phyloP scores from a whole-genome alignment of 2,113 vertebrate species.

The Myiopsitta monachus region DNA sequence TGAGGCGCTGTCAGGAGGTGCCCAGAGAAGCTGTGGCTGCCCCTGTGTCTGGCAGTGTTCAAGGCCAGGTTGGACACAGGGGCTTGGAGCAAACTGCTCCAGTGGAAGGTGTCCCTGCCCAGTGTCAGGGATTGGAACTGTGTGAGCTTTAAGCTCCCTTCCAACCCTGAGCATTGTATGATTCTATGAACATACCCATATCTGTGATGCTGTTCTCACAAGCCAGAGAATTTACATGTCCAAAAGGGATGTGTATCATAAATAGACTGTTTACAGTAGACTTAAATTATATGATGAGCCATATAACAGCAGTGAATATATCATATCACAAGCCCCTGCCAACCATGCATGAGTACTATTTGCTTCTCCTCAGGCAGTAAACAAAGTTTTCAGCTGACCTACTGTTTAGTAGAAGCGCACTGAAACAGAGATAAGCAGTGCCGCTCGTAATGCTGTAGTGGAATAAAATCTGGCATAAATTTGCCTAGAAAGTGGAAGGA shows the following conservation, averaged over 20 bases:
- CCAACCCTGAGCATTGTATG: not conserved
- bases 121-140: not conserved
- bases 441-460: not conserved
- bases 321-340: conserved; percentile 5
- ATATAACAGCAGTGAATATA: conserved; percentile 40
- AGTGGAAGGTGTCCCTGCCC: not conserved
- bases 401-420: conserved; percentile 51
- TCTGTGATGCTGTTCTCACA: not conserved
- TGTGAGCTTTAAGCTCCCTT: not conserved
- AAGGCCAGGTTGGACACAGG: too few species aligned
- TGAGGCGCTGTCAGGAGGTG: not conserved
- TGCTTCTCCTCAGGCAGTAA: conserved; percentile 34
- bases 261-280: conserved; percentile 53
- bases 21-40: too few species aligned
- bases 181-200: not conserved
- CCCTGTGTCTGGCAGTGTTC: too few species aligned
- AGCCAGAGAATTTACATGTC: conserved; percentile 45
- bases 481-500: conserved; percentile 56
- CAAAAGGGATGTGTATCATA: conserved; percentile 33
- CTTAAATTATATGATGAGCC: conserved; percentile 51
- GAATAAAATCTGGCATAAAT: conserved; percentile 59
- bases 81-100: not conserved
- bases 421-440: conserved; percentile 51
- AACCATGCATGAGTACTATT: conserved; percentile 48
- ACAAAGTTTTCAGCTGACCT: conserved; percentile 63